Percentiles rank a stretch among this genome's conserved stretches.
Evolutionary conservation across 2,113 vertebrate genomes (phyloP).

Genomic region (Halichoerus grypus): DNA sequence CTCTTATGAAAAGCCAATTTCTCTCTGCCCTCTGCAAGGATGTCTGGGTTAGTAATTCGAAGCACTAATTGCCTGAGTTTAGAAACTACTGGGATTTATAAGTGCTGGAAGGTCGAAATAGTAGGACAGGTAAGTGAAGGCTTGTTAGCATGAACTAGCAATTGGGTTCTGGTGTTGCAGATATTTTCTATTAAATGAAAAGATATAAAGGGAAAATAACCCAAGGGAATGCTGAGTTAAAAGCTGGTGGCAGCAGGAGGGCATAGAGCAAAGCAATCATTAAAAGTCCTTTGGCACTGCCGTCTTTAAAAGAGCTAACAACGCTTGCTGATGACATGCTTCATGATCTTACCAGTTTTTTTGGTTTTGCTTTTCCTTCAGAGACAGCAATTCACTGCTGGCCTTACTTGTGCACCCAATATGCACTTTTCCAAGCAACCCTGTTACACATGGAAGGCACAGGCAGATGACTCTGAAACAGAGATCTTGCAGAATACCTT

Average conservation of each 20-base stretch:
- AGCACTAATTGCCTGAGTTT: constrained; percentile 52
- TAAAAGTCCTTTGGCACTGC: not conserved
- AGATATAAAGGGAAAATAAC: not conserved
- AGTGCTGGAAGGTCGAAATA: constrained; percentile 36
- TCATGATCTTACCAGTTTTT: not conserved
- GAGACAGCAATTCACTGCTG: not conserved
- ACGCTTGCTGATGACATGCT: not conserved
- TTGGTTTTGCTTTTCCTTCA: not conserved
- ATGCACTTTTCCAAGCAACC: not conserved
- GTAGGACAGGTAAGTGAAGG: constrained; percentile 34
- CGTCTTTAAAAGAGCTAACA: constrained; percentile 30
- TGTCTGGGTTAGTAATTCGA: not conserved
- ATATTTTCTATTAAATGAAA: constrained; percentile 3
- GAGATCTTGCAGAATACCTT: not conserved
- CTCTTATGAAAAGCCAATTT: not conserved
- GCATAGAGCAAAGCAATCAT: not conserved
- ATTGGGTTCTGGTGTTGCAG: not conserved
- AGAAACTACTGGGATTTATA: constrained; percentile 13
- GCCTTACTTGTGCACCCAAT: too few species aligned
- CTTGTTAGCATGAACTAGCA: constrained; percentile 22
- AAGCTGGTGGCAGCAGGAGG: not conserved
- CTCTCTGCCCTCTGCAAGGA: constrained; percentile 15
- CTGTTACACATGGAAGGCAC: not conserved
- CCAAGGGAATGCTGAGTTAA: constrained; percentile 11
- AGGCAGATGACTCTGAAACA: not conserved